These are phyloP conservation scores for Mobula hypostoma DNA, from an alignment of 2,113 vertebrate species.

Conservation along the genomic window DNA sequence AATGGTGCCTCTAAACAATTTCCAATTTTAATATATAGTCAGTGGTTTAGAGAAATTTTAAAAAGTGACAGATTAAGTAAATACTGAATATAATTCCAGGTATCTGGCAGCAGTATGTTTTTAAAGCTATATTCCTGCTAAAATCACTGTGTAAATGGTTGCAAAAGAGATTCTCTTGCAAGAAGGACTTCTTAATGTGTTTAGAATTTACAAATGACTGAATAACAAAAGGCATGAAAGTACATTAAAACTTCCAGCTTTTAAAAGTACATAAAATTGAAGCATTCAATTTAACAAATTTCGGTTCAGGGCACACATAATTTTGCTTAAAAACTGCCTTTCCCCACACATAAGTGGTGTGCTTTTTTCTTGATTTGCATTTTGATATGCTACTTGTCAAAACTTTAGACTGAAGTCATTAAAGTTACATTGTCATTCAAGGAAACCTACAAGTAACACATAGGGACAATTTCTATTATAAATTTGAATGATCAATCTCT, in stretches of 20 bases:
- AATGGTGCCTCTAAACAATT: neutral
- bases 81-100: neutral
- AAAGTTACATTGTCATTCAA: neutral
- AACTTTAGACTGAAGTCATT: neutral
- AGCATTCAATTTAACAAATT: neutral
- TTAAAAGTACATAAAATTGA: neutral
- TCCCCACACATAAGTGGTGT: neutral
- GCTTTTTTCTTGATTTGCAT: neutral
- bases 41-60: neutral
- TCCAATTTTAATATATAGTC: neutral
- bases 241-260: neutral
- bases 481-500: neutral
- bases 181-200: neutral
- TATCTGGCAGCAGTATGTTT: neutral
- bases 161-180: neutral
- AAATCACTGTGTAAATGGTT: neutral
- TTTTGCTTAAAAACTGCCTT: neutral
- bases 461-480: neutral
- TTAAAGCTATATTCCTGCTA: neutral
- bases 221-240: neutral
- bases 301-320: neutral
- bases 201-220: neutral
- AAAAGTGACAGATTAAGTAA: neutral
- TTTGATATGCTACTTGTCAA: neutral
- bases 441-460: neutral